Evolutionary conservation across 2,888 invertebrate species (phyloP).

Genomic region (Hedychridium roseum): DNA sequence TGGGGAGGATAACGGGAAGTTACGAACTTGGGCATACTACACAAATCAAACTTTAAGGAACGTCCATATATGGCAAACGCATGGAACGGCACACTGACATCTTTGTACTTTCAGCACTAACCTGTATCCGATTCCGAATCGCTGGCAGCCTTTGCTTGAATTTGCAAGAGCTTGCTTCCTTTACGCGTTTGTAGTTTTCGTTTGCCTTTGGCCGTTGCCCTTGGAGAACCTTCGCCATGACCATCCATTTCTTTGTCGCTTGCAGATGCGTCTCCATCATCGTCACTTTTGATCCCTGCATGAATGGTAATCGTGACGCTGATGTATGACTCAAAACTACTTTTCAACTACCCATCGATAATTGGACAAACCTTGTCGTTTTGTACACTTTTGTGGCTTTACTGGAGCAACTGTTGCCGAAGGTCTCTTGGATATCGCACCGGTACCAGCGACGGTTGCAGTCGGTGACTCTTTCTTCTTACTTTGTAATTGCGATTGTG

Average conservation of each 20-base stretch:
- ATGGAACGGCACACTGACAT: too few species aligned
- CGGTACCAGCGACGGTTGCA: conserved; percentile 28
- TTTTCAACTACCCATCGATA: background rate
- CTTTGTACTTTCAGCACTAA: too few species aligned
- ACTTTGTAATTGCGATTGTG: too few species aligned
- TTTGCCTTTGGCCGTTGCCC: conserved; percentile 51
- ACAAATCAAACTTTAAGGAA: too few species aligned
- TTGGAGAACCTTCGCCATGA: conserved; percentile 39
- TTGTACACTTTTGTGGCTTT: conserved; percentile 56
- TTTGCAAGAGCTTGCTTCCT: conserved; percentile 53
- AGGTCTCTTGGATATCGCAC: conserved; percentile 49
- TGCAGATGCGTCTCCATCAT: conserved; percentile 57
- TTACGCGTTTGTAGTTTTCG: conserved; percentile 54
- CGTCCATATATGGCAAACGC: too few species aligned
- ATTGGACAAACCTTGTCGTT: conserved; percentile 49
- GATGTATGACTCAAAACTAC: background rate
- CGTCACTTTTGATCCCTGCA: conserved; percentile 51
- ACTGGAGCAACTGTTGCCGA: conserved; percentile 54
- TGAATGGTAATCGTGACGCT: background rate
- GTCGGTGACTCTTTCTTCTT: conserved; percentile 55
- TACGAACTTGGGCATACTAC: too few species aligned
- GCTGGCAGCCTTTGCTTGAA: conserved; percentile 66
- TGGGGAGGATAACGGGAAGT: too few species aligned
- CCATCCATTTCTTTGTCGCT: conserved; percentile 59
- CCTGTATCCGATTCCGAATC: conserved; percentile 76